Conservation (phyloP, 2,797 vertebrate genomes). For the Oophaga sylvatica region DNA sequence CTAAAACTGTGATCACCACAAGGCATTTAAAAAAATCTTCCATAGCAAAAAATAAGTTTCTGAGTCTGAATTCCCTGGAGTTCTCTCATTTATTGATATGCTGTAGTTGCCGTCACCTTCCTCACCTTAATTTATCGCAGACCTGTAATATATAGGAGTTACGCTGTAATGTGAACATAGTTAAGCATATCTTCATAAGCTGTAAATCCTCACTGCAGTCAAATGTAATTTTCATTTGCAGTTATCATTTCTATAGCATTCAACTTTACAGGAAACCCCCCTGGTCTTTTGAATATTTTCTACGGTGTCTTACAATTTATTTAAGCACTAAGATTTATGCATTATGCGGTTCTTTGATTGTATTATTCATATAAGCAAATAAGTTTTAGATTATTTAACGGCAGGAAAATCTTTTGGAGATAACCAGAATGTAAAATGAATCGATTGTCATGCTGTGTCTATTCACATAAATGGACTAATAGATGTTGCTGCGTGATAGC, state of each 20-base stretch:
- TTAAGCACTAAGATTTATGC: slow-evolving; percentile 35
- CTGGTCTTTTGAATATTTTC: slow-evolving; percentile 28
- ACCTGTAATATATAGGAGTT: slow-evolving; percentile 6
- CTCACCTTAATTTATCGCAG: not conserved
- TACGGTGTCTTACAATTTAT: slow-evolving; percentile 31
- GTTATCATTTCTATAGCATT: slow-evolving; percentile 6
- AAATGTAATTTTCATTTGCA: slow-evolving; percentile 18
- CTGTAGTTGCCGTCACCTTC: not conserved
- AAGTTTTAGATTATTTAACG: not conserved
- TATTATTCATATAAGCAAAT: slow-evolving; percentile 18
- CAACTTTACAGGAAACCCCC: slow-evolving; percentile 19
- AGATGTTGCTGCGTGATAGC: not conserved
- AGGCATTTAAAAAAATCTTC: not conserved
- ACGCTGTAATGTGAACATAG: not conserved
- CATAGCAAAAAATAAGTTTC: not conserved
- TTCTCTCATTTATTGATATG: not conserved
- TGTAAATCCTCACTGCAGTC: slow-evolving; percentile 30
- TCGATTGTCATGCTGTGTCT: not conserved
- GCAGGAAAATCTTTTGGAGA: not conserved
- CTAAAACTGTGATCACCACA: not conserved
- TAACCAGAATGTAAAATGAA: slow-evolving; percentile 21
- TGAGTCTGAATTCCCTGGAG: not conserved
- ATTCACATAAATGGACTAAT: not conserved
- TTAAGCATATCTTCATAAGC: slow-evolving; percentile 23
- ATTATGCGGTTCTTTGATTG: slow-evolving; percentile 6